These are phyloP conservation scores for Tenthredo notha DNA, from an alignment of 2,888 invertebrate species.

Conservation along the genomic window DNA sequence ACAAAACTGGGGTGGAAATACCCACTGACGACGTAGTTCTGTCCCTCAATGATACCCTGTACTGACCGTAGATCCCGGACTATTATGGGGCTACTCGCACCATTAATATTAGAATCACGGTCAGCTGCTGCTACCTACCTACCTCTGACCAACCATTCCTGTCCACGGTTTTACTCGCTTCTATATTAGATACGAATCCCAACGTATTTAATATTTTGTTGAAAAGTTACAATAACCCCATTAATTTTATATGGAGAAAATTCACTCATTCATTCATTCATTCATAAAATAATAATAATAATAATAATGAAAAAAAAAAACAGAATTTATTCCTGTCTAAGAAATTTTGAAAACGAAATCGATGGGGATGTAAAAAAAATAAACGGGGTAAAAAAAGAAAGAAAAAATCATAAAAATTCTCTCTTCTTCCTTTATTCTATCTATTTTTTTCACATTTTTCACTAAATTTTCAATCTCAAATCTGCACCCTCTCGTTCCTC, in stretches of 20 bases:
- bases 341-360: too few species aligned
- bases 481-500: neutral
- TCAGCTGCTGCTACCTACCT: conserved; percentile 9
- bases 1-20: neutral
- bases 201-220: neutral
- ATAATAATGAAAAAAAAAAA: neutral
- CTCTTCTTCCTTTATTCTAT: neutral
- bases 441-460: neutral
- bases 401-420: neutral
- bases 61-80: conserved; percentile 25
- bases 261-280: neutral
- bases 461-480: neutral
- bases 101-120: conserved; percentile 49
- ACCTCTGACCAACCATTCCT: neutral
- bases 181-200: neutral
- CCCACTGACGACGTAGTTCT: conserved; percentile 32
- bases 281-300: neutral
- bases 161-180: neutral
- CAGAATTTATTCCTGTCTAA: neutral
- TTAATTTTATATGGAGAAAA: neutral
- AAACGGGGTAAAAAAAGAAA: neutral
- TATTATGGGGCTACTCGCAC: conserved; percentile 25
- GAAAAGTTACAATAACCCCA: neutral
- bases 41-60: conserved; percentile 20
- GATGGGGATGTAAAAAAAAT: neutral